Base-by-base conservation (phyloP, 2,113 vertebrate genomes). In the Phycodurus eques region DNA sequence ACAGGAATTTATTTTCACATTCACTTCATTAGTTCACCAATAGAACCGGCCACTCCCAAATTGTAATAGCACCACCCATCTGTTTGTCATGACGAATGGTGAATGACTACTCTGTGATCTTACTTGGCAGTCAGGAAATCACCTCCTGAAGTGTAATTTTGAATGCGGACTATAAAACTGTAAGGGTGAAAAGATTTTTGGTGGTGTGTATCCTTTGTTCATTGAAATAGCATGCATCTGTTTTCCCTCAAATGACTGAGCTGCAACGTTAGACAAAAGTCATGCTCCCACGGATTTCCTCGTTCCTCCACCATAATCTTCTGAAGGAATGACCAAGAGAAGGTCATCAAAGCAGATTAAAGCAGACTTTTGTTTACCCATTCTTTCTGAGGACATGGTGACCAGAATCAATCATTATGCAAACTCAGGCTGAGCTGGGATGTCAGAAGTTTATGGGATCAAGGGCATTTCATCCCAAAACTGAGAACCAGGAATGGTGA, bases 261-360 rank as follows among this genome's bases (percentile, higher is more conserved):
- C 42, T 39, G 57, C 66, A 27, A 68, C 43, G 19, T 3, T 12
- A 31, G 53, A 42, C 2, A 46, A 46, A 69, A 17, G 44, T 71
- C 60, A 63, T 61, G 56, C 54, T 77, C 13, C 31, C 54, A n/a
- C 49, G 47, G 68, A 67, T 43, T 68, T 65, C 65, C 68, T 72
- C 0, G 20, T 64, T 42, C 72, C 49, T 77, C 79, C 13, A 72
- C 65, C 42, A 71, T 83, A 75, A 85, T 83, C 47, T 77, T 77
- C 63, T 73, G 63, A 70, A 59, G 53, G 72, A 76, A 72, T 60
- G 71, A 77, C 70, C 31, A 67, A 73, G 53, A 73, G 72, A 86
- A 83, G 79, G 81, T 77, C 69, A 72, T 75, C 63, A 63, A 84
- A 61, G 56, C 70, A 76, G 75, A 81, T 78, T 79, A 77, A 77